phyloP scores from a whole-genome alignment of 2,888 invertebrate genomes.

The Dynastes grantii region DNA sequence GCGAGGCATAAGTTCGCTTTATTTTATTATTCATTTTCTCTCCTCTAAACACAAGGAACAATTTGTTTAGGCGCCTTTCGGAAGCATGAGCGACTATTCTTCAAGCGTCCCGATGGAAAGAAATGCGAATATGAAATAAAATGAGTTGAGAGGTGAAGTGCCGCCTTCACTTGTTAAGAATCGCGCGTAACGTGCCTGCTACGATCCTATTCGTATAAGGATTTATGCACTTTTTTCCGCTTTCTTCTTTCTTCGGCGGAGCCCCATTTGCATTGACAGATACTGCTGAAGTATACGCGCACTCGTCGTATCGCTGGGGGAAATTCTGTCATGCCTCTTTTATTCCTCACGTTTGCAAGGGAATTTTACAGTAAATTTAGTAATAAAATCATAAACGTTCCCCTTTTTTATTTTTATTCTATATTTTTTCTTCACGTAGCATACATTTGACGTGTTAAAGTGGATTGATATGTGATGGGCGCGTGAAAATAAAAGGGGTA shows the following conservation, averaged over 20 bases:
- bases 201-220: slow-evolving; percentile 43
- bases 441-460: neutral
- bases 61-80: slow-evolving; percentile 47
- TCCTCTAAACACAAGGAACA: slow-evolving; percentile 44
- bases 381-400: slow-evolving; percentile 1
- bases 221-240: slow-evolving; percentile 45
- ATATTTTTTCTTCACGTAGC: neutral
- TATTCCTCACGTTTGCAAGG: slow-evolving; percentile 4
- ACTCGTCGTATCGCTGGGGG: slow-evolving; percentile 32
- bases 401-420: slow-evolving; percentile 11
- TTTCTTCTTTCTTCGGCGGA: slow-evolving; percentile 26
- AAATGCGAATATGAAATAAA: slow-evolving; percentile 33
- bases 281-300: slow-evolving; percentile 11
- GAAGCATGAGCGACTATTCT: slow-evolving; percentile 23
- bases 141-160: neutral
- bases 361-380: slow-evolving; percentile 19
- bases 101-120: slow-evolving; percentile 29
- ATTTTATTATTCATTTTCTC: slow-evolving; percentile 51
- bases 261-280: slow-evolving; percentile 45
- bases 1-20: slow-evolving; percentile 37
- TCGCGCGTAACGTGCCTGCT: slow-evolving; percentile 17
- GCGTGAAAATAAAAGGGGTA: neutral
- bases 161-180: slow-evolving; percentile 57
- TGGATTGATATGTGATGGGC: neutral
- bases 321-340: slow-evolving; percentile 40